Evolutionary conservation across 2,888 invertebrate species (phyloP).

Genomic region (Cryptocephalus primarius): DNA sequence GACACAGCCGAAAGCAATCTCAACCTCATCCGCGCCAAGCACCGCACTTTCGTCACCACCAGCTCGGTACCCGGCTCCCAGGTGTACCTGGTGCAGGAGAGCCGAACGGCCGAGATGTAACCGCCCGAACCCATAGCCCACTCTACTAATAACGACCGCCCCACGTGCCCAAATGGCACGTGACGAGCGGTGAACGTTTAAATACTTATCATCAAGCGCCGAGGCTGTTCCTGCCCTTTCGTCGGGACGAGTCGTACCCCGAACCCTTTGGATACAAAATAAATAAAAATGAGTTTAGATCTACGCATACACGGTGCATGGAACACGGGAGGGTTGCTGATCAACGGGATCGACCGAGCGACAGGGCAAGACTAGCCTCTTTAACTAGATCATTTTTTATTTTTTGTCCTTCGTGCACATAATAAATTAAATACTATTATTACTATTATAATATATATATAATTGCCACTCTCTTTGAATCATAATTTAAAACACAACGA

Average conservation of each 20-base stretch:
- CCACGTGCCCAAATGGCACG: slow-evolving; percentile 1
- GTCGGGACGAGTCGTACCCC: too few species aligned
- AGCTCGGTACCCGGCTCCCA: slow-evolving; percentile 85
- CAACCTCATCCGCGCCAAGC: slow-evolving; percentile 92
- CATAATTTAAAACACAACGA: slow-evolving; percentile 12
- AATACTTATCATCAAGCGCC: too few species aligned
- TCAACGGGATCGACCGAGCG: too few species aligned
- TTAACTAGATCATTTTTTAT: slow-evolving; percentile 20
- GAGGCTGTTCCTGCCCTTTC: too few species aligned
- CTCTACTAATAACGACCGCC: slow-evolving; percentile 8
- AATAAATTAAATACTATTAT: slow-evolving; percentile 15
- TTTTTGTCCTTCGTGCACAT: slow-evolving; percentile 32
- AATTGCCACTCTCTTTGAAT: slow-evolving; percentile 7
- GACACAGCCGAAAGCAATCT: slow-evolving; percentile 91
- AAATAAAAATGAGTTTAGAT: too few species aligned
- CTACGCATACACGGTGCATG: too few species aligned
- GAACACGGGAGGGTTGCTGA: too few species aligned
- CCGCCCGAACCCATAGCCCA: slow-evolving; percentile 14
- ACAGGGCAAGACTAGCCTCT: not conserved
- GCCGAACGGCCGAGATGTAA: slow-evolving; percentile 42
- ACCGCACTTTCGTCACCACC: slow-evolving; percentile 94
- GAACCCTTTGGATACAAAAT: too few species aligned
- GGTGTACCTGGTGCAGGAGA: slow-evolving; percentile 83
- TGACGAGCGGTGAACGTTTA: not conserved
- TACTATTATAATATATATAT: slow-evolving; percentile 22